These are phyloP conservation scores for Drosophila demipolita DNA, from an alignment of 2,888 invertebrate genomes.

Conservation along the genomic window DNA sequence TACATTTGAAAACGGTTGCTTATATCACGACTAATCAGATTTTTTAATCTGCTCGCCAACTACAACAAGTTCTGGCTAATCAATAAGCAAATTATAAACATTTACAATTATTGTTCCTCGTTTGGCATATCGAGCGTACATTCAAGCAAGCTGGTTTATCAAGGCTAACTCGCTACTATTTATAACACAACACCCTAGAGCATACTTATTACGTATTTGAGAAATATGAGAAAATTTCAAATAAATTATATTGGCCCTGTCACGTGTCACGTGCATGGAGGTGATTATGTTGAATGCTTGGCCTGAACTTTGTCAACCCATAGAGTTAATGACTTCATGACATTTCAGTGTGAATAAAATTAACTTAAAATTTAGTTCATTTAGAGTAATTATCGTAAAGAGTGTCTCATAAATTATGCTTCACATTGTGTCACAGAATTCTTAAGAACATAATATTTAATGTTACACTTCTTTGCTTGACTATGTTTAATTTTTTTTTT, in stretches of 20 bases:
- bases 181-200: constrained; percentile 38
- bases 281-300: constrained; percentile 9
- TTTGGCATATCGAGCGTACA: constrained; percentile 54
- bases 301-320: constrained; percentile 27
- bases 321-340: constrained; percentile 14
- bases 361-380: background rate
- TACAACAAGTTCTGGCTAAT: constrained; percentile 53
- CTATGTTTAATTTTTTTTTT: too few relatives aligned
- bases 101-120: constrained; percentile 60
- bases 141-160: constrained; percentile 57
- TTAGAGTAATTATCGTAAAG: background rate
- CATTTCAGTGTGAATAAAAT: constrained; percentile 27
- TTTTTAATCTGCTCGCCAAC: constrained; percentile 45
- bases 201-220: constrained; percentile 1
- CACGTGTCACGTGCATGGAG: constrained; percentile 66
- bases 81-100: constrained; percentile 73
- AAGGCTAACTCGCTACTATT: constrained; percentile 63
- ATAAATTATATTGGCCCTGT: constrained; percentile 15
- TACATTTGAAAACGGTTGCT: constrained; percentile 33
- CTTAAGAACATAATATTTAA: background rate
- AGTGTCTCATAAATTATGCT: background rate
- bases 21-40: constrained; percentile 52
- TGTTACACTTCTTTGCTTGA: background rate
- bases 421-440: background rate
- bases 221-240: constrained; percentile 11